These are phyloP conservation scores for Vireo griseus DNA, from an alignment of 2,797 vertebrate species.

Conservation along the genomic window DNA sequence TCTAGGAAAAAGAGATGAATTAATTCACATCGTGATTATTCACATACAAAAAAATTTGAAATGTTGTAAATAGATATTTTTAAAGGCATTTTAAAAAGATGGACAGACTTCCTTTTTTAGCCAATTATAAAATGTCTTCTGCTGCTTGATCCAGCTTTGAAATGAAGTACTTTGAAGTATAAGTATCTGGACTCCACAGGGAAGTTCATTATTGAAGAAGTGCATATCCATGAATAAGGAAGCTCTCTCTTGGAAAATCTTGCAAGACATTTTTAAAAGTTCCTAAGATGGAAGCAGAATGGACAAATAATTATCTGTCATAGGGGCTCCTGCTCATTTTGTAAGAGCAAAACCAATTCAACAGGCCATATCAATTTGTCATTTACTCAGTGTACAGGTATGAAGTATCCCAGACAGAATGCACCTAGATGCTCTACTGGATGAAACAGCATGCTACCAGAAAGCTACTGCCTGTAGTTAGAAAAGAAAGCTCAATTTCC, in stretches of 20 bases:
- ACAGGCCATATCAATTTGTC: background rate
- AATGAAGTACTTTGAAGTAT: conserved; percentile 24
- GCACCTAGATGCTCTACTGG: background rate
- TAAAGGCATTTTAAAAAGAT: background rate
- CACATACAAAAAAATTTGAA: background rate
- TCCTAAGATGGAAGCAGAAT: conserved; percentile 9
- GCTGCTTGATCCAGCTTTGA: conserved; percentile 4
- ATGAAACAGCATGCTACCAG: background rate
- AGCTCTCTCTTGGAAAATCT: background rate
- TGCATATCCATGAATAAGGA: background rate
- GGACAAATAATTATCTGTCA: background rate
- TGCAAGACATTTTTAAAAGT: background rate
- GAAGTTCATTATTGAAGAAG: conserved; percentile 15
- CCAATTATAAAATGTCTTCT: background rate
- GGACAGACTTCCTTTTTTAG: background rate
- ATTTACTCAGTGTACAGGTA: background rate
- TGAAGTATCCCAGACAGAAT: background rate
- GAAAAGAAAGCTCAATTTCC: background rate
- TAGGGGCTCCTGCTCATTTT: background rate
- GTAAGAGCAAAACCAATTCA: background rate
- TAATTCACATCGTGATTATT: background rate
- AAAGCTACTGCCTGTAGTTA: background rate
- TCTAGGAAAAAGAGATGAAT: background rate
- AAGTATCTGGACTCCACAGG: background rate
- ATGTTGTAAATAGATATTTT: background rate